Evolutionary conservation across 2,888 invertebrate genomes (phyloP).

Genomic region (Fragum fragum): DNA sequence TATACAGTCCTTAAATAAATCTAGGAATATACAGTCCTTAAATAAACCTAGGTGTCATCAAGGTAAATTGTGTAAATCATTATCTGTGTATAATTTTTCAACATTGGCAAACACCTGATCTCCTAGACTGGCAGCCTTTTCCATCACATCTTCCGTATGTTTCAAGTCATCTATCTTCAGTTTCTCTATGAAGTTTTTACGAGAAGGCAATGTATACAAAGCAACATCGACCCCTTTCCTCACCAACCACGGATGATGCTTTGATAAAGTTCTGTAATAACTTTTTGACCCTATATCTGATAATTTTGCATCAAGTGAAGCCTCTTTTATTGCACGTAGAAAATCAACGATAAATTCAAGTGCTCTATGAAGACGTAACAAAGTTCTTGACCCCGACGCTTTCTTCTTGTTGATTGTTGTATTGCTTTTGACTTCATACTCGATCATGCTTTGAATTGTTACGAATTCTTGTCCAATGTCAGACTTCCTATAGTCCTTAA

Average conservation of each 20-base stretch:
- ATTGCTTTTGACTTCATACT: conserved; percentile 92
- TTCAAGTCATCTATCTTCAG: conserved; percentile 70
- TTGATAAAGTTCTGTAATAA: conserved; percentile 94
- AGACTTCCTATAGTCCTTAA: conserved; percentile 89
- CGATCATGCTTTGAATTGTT: conserved; percentile 95
- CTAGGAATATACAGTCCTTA: background rate
- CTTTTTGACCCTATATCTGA: conserved; percentile 91
- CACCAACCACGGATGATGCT: conserved; percentile 95
- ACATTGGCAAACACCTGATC: conserved; percentile 72
- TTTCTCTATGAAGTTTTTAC: conserved; percentile 89
- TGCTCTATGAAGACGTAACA: conserved; percentile 95
- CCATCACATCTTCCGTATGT: conserved; percentile 63
- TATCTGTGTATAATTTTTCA: conserved; percentile 74
- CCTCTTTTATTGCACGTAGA: conserved; percentile 90
- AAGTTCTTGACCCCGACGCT: conserved; percentile 94
- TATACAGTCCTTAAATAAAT: background rate
- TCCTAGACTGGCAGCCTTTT: conserved; percentile 60
- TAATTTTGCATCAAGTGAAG: conserved; percentile 82
- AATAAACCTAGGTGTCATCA: conserved; percentile 34
- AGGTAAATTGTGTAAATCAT: conserved; percentile 75
- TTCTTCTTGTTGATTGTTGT: conserved; percentile 88
- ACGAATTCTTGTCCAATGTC: conserved; percentile 87
- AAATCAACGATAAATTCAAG: conserved; percentile 96
- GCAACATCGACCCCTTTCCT: conserved; percentile 91
- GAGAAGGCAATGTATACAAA: conserved; percentile 94